phyloP scores from a whole-genome alignment of 64 coral and sea anemone species.

The Montipora foliosa region DNA sequence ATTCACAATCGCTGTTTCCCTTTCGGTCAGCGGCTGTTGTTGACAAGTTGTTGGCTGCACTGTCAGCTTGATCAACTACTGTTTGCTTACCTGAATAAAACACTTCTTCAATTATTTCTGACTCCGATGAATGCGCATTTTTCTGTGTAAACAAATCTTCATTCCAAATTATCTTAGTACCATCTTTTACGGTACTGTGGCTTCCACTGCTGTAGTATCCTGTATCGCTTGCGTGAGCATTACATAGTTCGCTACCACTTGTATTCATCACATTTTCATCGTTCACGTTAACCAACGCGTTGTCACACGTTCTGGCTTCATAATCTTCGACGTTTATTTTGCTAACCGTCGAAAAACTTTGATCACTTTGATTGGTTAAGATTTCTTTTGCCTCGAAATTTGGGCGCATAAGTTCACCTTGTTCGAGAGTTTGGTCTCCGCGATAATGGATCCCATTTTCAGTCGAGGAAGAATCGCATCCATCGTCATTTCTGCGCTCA shows the following conservation, averaged over 20 bases:
- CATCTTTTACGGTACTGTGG: slow-evolving; percentile 7
- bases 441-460: background rate
- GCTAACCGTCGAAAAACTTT: background rate
- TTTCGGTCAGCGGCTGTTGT: background rate
- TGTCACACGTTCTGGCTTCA: background rate
- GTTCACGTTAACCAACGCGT: background rate
- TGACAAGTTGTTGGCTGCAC: background rate
- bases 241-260: background rate
- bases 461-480: background rate
- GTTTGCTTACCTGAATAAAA: background rate
- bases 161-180: slow-evolving; percentile 21
- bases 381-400: background rate
- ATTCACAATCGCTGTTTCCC: background rate
- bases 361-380: background rate
- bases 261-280: background rate
- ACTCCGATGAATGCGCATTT: background rate
- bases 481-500: background rate
- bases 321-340: slow-evolving; percentile 37
- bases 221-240: background rate
- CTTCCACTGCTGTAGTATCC: slow-evolving; percentile 34
- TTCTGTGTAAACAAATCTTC: slow-evolving; percentile 38
- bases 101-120: background rate
- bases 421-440: background rate
- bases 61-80: background rate
- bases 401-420: background rate